Evolutionary conservation across 2,113 vertebrate species (phyloP), one percentile per base, ranked within the genome.

Genomic region (Amazona vittata): DNA sequence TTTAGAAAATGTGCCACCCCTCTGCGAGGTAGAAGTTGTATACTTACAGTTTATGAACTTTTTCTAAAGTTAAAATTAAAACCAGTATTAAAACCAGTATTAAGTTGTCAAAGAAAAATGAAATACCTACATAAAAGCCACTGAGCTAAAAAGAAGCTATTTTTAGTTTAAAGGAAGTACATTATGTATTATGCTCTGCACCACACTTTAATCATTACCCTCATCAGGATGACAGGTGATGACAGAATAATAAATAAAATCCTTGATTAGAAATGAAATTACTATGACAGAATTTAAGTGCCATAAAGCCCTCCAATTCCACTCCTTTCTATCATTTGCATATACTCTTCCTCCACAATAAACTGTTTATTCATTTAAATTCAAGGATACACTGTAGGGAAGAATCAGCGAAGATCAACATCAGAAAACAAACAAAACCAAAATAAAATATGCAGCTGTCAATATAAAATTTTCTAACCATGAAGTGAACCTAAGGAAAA

Each of bases 251-350:
- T 88, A 91, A 89, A 89, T 39, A 64, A 84, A 68, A 15, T 71
- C 52, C 81, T 73, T 93, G 65, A 77, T 91, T 90, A 91, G 60
- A 88, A 91, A 76, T 87, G 6, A 77, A 96, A 81, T 75, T 53
- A 47, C n/a, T 83, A 1, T 37, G 86, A 82, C 90, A 89, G 83
- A 73, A 92, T 59, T 47, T 41, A 87, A 94, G 89, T 74, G 80
- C 79, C 71, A 63, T 57, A 55, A 75, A 88, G 21, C 46, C 41
- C 81, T 80, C 59, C 25, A 69, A 5, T 59, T 86, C 10, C 12
- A 7, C 12, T 81, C 29, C 9, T 33, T 41, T 53, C 49, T 47
- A 26, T 77, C 73, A 47, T 37, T 75, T 50, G 9, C 4, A 3
- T 12, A 10, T 15, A 41, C 78, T 67, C n/a, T 55, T 64, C 43